Evolutionary conservation across 2,113 vertebrate genomes (phyloP), one percentile per base, ranked within the genome.

Genomic region (Oostethus manadensis): DNA sequence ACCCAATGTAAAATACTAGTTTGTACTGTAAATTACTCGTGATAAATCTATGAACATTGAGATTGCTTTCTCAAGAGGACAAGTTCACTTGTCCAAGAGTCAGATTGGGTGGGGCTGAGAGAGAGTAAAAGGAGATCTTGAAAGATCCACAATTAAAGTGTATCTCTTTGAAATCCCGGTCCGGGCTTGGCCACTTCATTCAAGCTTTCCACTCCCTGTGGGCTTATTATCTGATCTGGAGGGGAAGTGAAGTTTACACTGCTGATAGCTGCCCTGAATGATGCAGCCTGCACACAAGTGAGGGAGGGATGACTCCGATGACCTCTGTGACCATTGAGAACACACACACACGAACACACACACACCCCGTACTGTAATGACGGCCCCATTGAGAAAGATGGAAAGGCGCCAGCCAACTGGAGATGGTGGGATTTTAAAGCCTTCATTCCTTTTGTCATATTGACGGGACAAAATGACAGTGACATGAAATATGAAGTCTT

Each of bases 221-320:
- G 54, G 71, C 64, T 51, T 58, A 42, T 67, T 83, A 88, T 89
- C 83, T 80, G 80, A 87, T 82, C 73, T 77, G 68, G 64, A 87
- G 62, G 56, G 88, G 88, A 89, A 89, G 88, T 76, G 67, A 77
- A 87, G 85, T 89, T 89, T 89, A 88, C 87, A 77, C 77, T 82
- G 79, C 78, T 76, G 80, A 80, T 77, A 77, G 77, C 50, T 46
- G 63, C 62, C 70, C 69, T 77, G 77, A 82, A 78, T 80, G 80
- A 70, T 64, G 50, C 77, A 57, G 84, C 70, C 61, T 73, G 67
- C 58, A 49, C 66, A 76, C 79, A 77, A 76, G 71, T 70, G 76
- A 76, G 82, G 70, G 82, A 68, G 77, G 65, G 40, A 43, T 73
- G 78, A 77, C 62, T 72, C 65, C 14, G 64, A 72, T 83, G 84